Evolutionary conservation across 2,113 vertebrate species (phyloP).

Genomic region (Asarcornis scutulata): DNA sequence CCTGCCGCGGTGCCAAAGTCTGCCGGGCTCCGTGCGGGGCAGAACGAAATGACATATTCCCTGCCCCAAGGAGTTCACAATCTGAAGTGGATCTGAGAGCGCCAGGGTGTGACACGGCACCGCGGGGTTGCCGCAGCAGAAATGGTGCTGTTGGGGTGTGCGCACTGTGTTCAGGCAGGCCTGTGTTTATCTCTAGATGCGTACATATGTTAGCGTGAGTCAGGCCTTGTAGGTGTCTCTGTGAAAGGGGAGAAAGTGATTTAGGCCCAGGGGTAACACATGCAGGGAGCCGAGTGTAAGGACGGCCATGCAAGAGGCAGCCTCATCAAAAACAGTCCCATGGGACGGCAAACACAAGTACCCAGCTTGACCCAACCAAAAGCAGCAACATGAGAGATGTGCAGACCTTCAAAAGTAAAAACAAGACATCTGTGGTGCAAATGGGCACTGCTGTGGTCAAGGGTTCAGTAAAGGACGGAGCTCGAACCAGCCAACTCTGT

Average conservation of each 20-base stretch:
- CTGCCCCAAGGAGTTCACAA: neutral
- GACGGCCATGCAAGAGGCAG: neutral
- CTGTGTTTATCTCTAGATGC: neutral
- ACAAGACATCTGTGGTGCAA: neutral
- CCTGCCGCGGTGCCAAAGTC: accelerated
- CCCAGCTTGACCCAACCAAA: neutral
- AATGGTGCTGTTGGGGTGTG: neutral
- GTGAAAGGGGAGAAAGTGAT: neutral
- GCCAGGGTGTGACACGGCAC: neutral
- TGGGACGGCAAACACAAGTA: neutral
- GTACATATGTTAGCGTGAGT: neutral
- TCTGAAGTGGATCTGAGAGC: neutral
- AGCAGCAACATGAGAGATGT: neutral
- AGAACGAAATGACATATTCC: neutral
- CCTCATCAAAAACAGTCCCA: accelerated
- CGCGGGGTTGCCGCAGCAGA: neutral
- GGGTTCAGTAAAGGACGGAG: neutral
- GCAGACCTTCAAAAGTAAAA: neutral
- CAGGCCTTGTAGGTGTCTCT: neutral
- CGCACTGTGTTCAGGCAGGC: neutral
- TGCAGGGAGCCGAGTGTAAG: too few relatives aligned
- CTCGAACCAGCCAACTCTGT: too few relatives aligned
- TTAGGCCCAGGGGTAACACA: neutral
- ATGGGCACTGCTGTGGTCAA: neutral
- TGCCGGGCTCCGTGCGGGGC: accelerated